Conservation (phyloP, 2,888 invertebrate genomes). For the Dastarcus helophoroides region DNA sequence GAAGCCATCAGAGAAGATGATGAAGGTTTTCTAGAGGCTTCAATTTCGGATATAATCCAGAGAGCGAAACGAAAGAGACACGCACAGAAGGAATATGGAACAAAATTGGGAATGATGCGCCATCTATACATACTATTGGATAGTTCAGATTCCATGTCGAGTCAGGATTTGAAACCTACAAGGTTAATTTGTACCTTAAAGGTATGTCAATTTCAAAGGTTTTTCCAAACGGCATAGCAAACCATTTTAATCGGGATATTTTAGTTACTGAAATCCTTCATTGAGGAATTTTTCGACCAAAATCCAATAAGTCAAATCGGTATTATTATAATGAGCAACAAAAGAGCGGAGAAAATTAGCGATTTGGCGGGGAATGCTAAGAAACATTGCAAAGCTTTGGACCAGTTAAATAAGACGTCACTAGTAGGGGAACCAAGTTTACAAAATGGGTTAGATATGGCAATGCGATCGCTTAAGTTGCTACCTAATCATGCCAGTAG, state of each 20-base stretch:
- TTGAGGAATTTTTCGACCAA: constrained; percentile 96
- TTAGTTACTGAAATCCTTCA: constrained; percentile 81
- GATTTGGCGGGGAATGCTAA: constrained; percentile 80
- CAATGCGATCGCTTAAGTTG: constrained; percentile 69
- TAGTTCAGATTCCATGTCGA: constrained; percentile 88
- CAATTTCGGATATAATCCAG: constrained; percentile 84
- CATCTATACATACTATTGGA: constrained; percentile 88
- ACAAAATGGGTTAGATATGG: constrained; percentile 89
- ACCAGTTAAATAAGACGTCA: constrained; percentile 50
- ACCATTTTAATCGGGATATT: constrained; percentile 24
- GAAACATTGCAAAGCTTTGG: constrained; percentile 63
- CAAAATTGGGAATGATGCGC: constrained; percentile 96
- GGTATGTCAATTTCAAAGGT: constrained; percentile 43
- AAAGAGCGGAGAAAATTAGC: constrained; percentile 84
- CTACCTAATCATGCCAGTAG: constrained; percentile 91
- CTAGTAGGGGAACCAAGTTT: constrained; percentile 90
- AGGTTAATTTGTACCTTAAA: constrained; percentile 77
- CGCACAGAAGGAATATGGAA: constrained; percentile 58
- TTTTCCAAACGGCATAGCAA: constrained; percentile 1
- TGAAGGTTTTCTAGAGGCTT: constrained; percentile 80
- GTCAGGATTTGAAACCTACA: constrained; percentile 91
- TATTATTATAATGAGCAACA: constrained; percentile 80
- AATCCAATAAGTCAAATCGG: constrained; percentile 98
- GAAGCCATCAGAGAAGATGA: constrained; percentile 96
- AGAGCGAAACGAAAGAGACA: constrained; percentile 74